Evolutionary conservation across 2,888 invertebrate genomes (phyloP), one percentile per base, ranked within the genome.

Genomic region (Sialis lutaria): DNA sequence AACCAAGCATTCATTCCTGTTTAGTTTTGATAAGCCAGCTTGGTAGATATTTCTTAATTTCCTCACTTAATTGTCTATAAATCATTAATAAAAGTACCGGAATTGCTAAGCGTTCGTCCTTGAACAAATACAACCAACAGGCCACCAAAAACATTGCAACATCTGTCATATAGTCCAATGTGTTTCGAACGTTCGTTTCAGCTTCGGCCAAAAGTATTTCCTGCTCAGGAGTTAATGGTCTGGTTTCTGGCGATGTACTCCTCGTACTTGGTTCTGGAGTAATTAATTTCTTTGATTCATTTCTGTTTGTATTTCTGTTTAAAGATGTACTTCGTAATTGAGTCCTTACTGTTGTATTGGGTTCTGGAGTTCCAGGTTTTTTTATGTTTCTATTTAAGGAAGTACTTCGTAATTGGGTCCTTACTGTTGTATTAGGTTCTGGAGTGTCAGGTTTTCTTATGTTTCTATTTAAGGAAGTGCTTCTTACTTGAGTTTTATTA

Each of bases 121-220:
- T 81, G 58, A 86, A 87, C 48, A 86, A 64, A 64, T 86, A 88
- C 34, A 87, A 71, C 77, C 86, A 88, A 61, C 82, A 78, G 30
- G 88, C 87, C 9, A 86, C 74, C 35, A 79, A 53, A 50, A 88
- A 73, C 56, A 88, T 71, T 40, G 81, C 79, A 49, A 85, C 61
- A 61, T 88, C 87, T 1, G 82, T 82, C 30, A 77, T 65, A 58
- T 83, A 86, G 58, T 79, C 81, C 30, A 86, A 67, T 0, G 74
- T 75, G 2, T 79, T 73, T 52, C 79, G 73, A 1, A 84, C 82
- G 53, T 77, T 80, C 33, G 70, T 69, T 56, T 79, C 76, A 1
- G 82, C 78, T 56, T 75, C 70, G 51, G 74, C 69, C 50, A 74
- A 71, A 45, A 80, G 57, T 56, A 73, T 69, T 54, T 73, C 70